A percentile compares a stretch with the other conserved stretches of the same genome.
These are phyloP conservation scores for Tyria jacobaeae DNA, from an alignment of 2,888 invertebrate genomes.

Conservation along the genomic window DNA sequence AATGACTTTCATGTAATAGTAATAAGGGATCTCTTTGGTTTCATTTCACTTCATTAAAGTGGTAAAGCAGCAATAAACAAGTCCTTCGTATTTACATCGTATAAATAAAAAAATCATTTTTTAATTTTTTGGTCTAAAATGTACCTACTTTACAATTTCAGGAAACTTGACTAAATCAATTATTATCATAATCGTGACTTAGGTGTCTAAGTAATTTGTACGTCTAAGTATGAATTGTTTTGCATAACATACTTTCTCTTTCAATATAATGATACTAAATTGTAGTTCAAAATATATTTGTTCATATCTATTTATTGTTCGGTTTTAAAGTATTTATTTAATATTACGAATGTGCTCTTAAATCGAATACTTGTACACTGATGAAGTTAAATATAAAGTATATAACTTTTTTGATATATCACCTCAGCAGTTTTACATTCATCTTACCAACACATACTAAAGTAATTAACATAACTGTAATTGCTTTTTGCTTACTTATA, in stretches of 20 bases:
- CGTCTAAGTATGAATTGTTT: slow-evolving; percentile 43
- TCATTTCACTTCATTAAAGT: too few species aligned
- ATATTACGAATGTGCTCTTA: too few species aligned
- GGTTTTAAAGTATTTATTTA: slow-evolving; percentile 1
- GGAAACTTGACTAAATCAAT: slow-evolving; percentile 29
- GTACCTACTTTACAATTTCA: slow-evolving; percentile 21
- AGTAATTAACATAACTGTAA: too few species aligned
- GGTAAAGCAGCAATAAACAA: not conserved
- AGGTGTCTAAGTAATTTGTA: slow-evolving; percentile 22
- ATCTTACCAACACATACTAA: too few species aligned
- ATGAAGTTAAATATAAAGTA: too few species aligned
- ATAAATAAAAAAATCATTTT: slow-evolving; percentile 14
- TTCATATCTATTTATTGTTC: slow-evolving; percentile 22
- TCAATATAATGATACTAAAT: slow-evolving; percentile 30
- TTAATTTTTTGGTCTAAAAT: slow-evolving; percentile 20
- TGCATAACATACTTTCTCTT: slow-evolving; percentile 52
- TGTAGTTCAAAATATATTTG: slow-evolving; percentile 32
- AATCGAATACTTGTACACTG: too few species aligned
- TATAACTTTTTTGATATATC: too few species aligned
- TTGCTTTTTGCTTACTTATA: too few species aligned
- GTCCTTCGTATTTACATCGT: not conserved
- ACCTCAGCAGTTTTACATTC: too few species aligned
- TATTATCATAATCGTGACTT: slow-evolving; percentile 43
- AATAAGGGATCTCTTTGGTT: too few species aligned
- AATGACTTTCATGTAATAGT: too few species aligned